Base-by-base conservation (phyloP, 2,888 invertebrate species). In the Amphiduros pacificus region DNA sequence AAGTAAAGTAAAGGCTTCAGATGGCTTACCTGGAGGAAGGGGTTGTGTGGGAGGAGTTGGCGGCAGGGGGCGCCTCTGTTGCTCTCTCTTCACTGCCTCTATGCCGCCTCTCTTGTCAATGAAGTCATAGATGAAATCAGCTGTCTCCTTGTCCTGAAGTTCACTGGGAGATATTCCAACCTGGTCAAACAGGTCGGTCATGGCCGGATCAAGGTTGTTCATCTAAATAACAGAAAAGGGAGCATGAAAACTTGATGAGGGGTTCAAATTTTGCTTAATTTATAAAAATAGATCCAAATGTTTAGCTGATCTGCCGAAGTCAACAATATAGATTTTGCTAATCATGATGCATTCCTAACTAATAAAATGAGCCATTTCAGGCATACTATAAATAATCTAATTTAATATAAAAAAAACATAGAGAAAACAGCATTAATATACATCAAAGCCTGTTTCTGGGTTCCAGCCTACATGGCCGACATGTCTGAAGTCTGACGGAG, bases 121-220 rank as follows among this genome's bases (percentile, higher is more conserved):
- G 82, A 96, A 95, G 82, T 93, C 92, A 82, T 95, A 95, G 75
- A 96, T 95, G 81, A 95, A 96, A 73, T 91, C 89, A 50, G 93
- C 86, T 1, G 95, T 96, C 62, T 90, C 90, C 71, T 89, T 88
- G 83, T 94, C 92, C 70, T 90, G 87, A 2, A 94, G 85, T 74
- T 93, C 89, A 64, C 87, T 87, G 69, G 91, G 90, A 0, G 92
- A 91, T 17, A 95, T 90, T 60, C 94, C 94, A 9, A 91, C 92
- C 53, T 86, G 85, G 64, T 86, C 85, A 80, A 93, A 90, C 82
- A 93, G 90, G 70, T 87, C 85, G 66, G 88, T 87, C 76, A 93
- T 85, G 72, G 89, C 87, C 28, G 84, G 82, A 67, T 86, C 85
- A 44, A 84, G 70, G 65, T 83, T 81, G 60, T 88, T 86, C 74